These are phyloP conservation scores for Hymenochirus boettgeri DNA, from an alignment of 2,113 vertebrate genomes.

Conservation along the genomic window DNA sequence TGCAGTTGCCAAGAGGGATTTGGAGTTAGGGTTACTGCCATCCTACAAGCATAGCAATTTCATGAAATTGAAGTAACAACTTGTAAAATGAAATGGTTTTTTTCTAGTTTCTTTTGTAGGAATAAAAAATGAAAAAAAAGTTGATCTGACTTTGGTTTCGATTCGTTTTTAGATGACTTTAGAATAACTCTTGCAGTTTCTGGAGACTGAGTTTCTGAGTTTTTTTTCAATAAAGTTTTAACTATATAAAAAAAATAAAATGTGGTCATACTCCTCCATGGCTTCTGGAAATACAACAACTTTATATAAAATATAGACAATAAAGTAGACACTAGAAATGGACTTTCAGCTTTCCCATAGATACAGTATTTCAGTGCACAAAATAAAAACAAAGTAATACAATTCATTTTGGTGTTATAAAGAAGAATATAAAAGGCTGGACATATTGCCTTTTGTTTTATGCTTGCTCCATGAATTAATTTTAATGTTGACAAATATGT, in stretches of 20 bases:
- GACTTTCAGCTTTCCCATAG: background rate
- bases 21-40: slow-evolving; percentile 15
- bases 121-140: too few species aligned
- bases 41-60: slow-evolving; percentile 15
- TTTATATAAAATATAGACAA: background rate
- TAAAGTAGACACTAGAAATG: background rate
- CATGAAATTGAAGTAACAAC: slow-evolving; percentile 12
- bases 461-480: slow-evolving; percentile 10
- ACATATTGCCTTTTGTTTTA: slow-evolving; percentile 3
- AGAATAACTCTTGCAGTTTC: too few species aligned
- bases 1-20: slow-evolving; percentile 24
- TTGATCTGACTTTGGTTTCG: too few species aligned
- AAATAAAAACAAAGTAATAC: background rate
- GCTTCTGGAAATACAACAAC: background rate
- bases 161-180: too few species aligned
- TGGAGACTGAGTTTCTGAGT: too few species aligned
- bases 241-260: too few species aligned
- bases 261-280: background rate
- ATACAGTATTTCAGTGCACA: background rate
- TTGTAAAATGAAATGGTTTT: slow-evolving; percentile 7
- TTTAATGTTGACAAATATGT: slow-evolving; percentile 12
- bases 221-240: too few species aligned
- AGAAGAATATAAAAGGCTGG: slow-evolving; percentile 5
- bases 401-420: slow-evolving; percentile 6
- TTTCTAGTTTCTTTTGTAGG: background rate